phyloP scores from a whole-genome alignment of 2,888 invertebrate species.

The Meloe dianella region DNA sequence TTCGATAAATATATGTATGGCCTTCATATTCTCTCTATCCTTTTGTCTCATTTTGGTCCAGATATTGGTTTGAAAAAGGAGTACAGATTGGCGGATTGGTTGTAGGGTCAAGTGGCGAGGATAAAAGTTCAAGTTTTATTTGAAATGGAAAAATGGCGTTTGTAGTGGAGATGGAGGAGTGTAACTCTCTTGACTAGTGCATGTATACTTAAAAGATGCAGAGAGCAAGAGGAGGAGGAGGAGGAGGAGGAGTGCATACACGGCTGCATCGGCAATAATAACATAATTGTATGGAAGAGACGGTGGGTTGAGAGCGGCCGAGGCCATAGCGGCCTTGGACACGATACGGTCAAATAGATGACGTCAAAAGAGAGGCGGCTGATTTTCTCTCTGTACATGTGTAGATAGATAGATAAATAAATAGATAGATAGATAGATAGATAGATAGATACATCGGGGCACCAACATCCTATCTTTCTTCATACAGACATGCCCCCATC shows the following conservation, averaged over 20 bases:
- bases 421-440: not conserved
- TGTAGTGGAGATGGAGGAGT: not conserved
- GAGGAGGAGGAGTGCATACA: not conserved
- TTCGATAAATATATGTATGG: conserved; percentile 2
- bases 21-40: not conserved
- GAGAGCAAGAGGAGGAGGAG: not conserved
- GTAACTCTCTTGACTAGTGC: not conserved
- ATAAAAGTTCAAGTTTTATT: conserved; percentile 13
- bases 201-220: not conserved
- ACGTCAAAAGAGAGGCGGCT: conserved; percentile 36
- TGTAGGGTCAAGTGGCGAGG: conserved; percentile 11
- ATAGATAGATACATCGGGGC: conserved; percentile 17
- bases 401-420: not conserved
- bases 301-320: conserved; percentile 40
- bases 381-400: not conserved
- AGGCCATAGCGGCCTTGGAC: conserved; percentile 42
- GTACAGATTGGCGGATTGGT: conserved; percentile 7
- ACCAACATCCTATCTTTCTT: conserved; percentile 17
- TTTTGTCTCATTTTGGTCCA: not conserved
- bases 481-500: not conserved
- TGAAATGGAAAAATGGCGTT: conserved; percentile 12
- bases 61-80: not conserved
- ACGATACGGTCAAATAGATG: conserved; percentile 44
- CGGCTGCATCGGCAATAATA: conserved; percentile 21
- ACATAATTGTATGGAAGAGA: conserved; percentile 44